phyloP scores from a whole-genome alignment of 1,140 invertebrate genomes.

The Adoxophyes honmai region DNA sequence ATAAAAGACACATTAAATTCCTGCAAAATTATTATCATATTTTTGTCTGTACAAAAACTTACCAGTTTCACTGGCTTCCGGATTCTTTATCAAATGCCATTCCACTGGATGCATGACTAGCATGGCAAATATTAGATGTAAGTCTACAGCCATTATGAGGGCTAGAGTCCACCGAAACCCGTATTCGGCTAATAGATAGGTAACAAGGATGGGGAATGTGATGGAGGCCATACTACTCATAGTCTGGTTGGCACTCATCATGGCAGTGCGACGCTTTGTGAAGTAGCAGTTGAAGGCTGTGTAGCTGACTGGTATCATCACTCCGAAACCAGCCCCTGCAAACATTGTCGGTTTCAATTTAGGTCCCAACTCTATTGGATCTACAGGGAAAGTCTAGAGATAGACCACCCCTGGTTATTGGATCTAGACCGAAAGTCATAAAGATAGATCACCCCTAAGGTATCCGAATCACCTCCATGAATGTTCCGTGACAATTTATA shows the following conservation, averaged over 20 bases:
- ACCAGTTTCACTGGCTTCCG: constrained; percentile 18
- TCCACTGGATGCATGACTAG: constrained; percentile 69
- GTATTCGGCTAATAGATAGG: constrained; percentile 54
- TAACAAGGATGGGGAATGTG: constrained; percentile 62
- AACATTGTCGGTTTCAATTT: no score
- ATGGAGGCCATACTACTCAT: constrained; percentile 67
- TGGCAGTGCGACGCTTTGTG: constrained; percentile 57
- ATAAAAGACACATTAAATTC: no score
- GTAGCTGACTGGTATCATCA: constrained; percentile 68
- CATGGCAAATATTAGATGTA: constrained; percentile 66
- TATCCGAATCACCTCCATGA: no score
- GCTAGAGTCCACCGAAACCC: constrained; percentile 61
- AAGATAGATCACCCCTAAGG: no score
- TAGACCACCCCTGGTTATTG: no score
- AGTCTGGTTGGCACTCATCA: constrained; percentile 69
- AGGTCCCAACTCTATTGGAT: no score
- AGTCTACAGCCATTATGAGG: constrained; percentile 61
- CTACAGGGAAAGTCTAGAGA: no score
- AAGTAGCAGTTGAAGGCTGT: constrained; percentile 68
- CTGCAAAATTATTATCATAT: no score
- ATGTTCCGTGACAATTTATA: no score
- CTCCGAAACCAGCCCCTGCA: constrained; percentile 64
- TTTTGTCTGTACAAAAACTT: neutral
- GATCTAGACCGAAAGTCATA: no score
- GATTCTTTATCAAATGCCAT: constrained; percentile 52